Percentiles rank a stretch among this genome's conserved stretches.
phyloP scores from a whole-genome alignment of 2,797 vertebrate species.

The Pangasius krempfi region DNA sequence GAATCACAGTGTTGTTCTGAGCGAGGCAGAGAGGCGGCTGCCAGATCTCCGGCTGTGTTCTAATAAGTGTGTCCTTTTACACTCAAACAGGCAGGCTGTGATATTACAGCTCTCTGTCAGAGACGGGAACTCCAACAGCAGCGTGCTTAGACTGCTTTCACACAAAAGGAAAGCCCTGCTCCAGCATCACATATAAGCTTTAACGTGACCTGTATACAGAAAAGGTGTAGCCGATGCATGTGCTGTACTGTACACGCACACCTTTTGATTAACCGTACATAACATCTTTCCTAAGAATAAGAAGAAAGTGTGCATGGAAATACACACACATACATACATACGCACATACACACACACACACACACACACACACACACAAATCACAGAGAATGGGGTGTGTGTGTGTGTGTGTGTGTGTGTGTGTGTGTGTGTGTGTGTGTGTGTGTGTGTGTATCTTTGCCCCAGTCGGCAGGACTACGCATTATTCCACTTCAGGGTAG shows the following conservation, averaged over 20 bases:
- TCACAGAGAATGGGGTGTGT: no score
- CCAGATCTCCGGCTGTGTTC: conserved; percentile 22
- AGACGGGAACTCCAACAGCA: neutral
- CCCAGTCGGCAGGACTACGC: no score
- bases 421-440: no score
- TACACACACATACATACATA: neutral
- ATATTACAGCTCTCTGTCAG: conserved; percentile 26
- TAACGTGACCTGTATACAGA: neutral
- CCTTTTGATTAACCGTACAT: neutral
- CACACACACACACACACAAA: no score
- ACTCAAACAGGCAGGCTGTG: conserved; percentile 26
- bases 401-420: no score
- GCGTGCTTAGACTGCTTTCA: neutral
- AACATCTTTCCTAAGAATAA: neutral
- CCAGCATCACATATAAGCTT: neutral
- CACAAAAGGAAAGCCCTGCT: neutral
- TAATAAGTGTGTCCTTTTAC: conserved; percentile 18
- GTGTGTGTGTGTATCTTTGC: no score
- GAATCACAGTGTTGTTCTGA: neutral
- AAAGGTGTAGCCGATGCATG: neutral
- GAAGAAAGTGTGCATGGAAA: neutral
- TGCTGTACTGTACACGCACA: neutral
- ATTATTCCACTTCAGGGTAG: neutral
- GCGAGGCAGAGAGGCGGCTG: neutral
- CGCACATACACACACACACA: no score